phyloP scores from a whole-genome alignment of 1,140 invertebrate genomes.

The Drosophila baimaii region DNA sequence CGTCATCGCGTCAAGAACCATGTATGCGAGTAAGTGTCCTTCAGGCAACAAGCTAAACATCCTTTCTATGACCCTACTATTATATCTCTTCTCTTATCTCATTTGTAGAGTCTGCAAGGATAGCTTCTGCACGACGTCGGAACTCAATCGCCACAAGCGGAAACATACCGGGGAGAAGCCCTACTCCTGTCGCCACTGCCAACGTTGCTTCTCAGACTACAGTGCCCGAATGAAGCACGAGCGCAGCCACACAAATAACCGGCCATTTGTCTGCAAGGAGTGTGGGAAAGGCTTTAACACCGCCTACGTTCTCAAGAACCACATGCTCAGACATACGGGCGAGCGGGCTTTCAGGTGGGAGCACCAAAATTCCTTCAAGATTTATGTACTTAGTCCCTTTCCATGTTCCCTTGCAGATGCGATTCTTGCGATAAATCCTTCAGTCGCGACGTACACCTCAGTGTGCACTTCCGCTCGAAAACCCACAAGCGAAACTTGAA shows the following conservation, averaged over 20 bases:
- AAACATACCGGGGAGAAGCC: slow-evolving; percentile 60
- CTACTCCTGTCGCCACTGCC: slow-evolving; percentile 58
- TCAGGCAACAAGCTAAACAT: background rate
- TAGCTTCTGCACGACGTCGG: slow-evolving; percentile 63
- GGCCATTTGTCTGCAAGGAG: slow-evolving; percentile 86
- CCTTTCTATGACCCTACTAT: background rate
- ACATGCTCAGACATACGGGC: slow-evolving; percentile 67
- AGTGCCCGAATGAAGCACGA: slow-evolving; percentile 64
- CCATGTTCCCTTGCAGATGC: slow-evolving; percentile 37
- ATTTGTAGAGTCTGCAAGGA: slow-evolving; percentile 55
- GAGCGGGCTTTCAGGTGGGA: slow-evolving; percentile 55
- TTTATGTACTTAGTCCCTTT: too few species aligned
- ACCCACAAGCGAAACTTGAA: slow-evolving; percentile 54
- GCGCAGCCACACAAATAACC: slow-evolving; percentile 86
- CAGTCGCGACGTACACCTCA: slow-evolving; percentile 52
- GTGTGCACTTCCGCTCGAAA: slow-evolving; percentile 60
- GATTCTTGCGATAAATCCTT: slow-evolving; percentile 58
- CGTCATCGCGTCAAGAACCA: slow-evolving; percentile 63
- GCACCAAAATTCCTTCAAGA: too few species aligned
- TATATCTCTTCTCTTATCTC: background rate
- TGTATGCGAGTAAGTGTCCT: slow-evolving; percentile 41
- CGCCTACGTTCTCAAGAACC: slow-evolving; percentile 69
- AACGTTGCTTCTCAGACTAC: slow-evolving; percentile 61
- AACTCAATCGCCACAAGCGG: slow-evolving; percentile 61
- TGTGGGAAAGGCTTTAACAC: slow-evolving; percentile 86